phyloP scores from a whole-genome alignment of 2,888 invertebrate species.

The Macropis europaea region DNA sequence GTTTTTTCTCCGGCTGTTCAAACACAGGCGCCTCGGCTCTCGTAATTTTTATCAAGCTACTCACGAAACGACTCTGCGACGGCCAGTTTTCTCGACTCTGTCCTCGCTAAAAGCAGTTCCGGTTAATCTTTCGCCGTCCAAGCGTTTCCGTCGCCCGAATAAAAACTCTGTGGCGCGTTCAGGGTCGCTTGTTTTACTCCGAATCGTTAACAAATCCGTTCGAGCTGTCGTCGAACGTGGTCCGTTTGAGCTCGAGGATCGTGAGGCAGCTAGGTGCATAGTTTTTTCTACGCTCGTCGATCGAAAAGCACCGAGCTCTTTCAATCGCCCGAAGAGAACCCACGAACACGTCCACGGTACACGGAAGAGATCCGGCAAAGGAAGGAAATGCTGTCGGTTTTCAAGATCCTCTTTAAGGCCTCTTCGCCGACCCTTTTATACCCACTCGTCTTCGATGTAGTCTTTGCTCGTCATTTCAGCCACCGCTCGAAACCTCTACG shows the following conservation, averaged over 20 bases:
- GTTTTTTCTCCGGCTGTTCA: background rate
- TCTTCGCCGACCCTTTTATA: constrained; percentile 38
- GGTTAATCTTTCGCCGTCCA: constrained; percentile 14
- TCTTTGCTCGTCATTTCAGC: constrained; percentile 45
- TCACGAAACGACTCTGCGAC: background rate
- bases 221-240: background rate
- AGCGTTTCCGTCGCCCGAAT: constrained; percentile 6
- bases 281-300: background rate
- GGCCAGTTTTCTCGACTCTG: background rate
- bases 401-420: constrained; percentile 35
- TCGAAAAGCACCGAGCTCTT: background rate
- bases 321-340: background rate
- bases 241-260: background rate
- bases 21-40: background rate
- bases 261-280: background rate
- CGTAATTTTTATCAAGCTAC: constrained; percentile 5
- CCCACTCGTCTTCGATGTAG: constrained; percentile 32
- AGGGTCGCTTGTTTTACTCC: constrained; percentile 22
- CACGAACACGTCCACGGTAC: background rate
- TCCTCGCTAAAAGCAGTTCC: constrained; percentile 27
- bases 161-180: constrained; percentile 16
- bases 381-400: constrained; percentile 38
- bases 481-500: constrained; percentile 4
- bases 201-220: constrained; percentile 7
- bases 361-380: constrained; percentile 16